phyloP scores from a whole-genome alignment of 2,113 vertebrate species.

The Hippopotamus amphibius region DNA sequence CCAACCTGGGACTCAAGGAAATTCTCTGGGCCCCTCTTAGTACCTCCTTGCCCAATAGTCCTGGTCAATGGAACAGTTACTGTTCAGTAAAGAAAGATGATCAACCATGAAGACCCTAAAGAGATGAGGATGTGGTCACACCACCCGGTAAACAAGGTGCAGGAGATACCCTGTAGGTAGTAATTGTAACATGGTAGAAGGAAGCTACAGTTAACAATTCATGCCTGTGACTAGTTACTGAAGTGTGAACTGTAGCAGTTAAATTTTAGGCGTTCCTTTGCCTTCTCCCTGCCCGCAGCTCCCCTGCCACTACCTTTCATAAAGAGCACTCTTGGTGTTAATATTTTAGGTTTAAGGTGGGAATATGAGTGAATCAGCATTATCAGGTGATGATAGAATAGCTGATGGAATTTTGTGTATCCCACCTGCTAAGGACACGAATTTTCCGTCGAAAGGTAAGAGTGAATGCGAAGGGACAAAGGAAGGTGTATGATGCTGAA shows the following conservation, averaged over 20 bases:
- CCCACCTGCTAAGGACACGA: neutral
- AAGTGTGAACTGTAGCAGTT: neutral
- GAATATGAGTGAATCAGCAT: neutral
- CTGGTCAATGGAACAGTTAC: neutral
- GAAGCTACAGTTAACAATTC: neutral
- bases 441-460: neutral
- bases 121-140: neutral
- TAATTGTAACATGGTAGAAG: neutral
- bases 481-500: rapidly evolving
- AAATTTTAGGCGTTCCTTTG: neutral
- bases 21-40: neutral
- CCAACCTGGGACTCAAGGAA: neutral
- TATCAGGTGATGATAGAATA: neutral
- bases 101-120: neutral
- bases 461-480: neutral
- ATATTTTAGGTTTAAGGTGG: neutral
- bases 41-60: neutral
- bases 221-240: neutral
- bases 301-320: neutral
- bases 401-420: neutral
- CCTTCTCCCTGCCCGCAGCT: neutral
- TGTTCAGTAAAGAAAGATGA: neutral
- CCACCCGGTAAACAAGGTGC: neutral
- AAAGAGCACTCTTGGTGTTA: neutral
- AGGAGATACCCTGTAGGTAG: neutral